Evolutionary conservation across 2,113 vertebrate species (phyloP).

Genomic region (Ornithorhynchus anatinus): DNA sequence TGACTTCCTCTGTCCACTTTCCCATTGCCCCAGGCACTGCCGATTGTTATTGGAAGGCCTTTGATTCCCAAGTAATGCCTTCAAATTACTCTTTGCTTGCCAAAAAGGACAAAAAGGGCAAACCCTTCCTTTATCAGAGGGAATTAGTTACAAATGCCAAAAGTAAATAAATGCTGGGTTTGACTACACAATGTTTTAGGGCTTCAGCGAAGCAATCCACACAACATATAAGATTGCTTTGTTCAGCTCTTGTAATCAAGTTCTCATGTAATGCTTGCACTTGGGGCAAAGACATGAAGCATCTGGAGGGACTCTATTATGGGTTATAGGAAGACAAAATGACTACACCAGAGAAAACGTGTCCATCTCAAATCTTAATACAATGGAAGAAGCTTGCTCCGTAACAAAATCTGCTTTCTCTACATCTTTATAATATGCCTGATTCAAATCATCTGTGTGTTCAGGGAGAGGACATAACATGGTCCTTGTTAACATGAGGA

Average conservation of each 20-base stretch:
- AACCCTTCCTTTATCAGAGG: slow-evolving; percentile 46
- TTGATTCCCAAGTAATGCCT: slow-evolving; percentile 34
- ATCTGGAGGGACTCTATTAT: slow-evolving; percentile 49
- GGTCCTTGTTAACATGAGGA: slow-evolving; percentile 51
- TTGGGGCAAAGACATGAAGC: slow-evolving; percentile 40
- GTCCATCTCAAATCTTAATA: slow-evolving; percentile 42
- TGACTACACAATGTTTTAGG: slow-evolving; percentile 4
- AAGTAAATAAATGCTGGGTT: slow-evolving; percentile 46
- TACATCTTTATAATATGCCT: slow-evolving; percentile 46
- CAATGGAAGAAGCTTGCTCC: slow-evolving; percentile 33
- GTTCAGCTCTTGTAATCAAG: slow-evolving; percentile 37
- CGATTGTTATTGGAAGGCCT: slow-evolving; percentile 3
- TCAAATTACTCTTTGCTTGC: slow-evolving; percentile 19
- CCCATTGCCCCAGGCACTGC: slow-evolving; percentile 2
- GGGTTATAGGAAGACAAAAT: slow-evolving; percentile 38
- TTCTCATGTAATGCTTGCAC: slow-evolving; percentile 46
- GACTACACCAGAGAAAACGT: slow-evolving; percentile 26
- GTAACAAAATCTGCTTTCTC: slow-evolving; percentile 45
- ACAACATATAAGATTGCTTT: slow-evolving; percentile 49
- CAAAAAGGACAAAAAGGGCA: slow-evolving; percentile 43
- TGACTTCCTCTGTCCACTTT: background rate
- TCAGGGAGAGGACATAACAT: slow-evolving; percentile 38
- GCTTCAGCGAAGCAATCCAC: slow-evolving; percentile 21
- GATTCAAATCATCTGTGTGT: slow-evolving; percentile 61
- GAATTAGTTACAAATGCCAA: slow-evolving; percentile 51